These are phyloP conservation scores for Labroides dimidiatus DNA, from an alignment of 2,797 vertebrate genomes.

Conservation along the genomic window DNA sequence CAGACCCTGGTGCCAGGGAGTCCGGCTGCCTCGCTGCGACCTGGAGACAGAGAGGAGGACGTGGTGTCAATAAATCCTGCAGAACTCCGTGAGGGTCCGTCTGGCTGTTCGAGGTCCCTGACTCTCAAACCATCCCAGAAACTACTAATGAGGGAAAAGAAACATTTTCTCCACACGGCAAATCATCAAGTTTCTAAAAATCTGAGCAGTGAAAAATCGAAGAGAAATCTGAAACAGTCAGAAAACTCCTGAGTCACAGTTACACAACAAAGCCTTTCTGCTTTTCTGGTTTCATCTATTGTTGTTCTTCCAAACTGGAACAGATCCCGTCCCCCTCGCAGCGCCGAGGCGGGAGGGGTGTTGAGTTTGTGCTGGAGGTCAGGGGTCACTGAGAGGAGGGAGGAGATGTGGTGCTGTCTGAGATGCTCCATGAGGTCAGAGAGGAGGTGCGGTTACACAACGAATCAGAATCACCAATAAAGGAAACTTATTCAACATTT, in stretches of 20 bases:
- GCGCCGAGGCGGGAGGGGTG: neutral
- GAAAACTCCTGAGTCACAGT: constrained; percentile 1
- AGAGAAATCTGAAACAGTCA: neutral
- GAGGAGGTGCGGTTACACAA: constrained; percentile 64
- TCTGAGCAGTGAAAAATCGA: no score
- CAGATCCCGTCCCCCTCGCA: neutral
- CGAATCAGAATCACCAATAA: neutral
- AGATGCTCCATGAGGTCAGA: constrained; percentile 70
- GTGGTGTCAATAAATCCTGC: constrained; percentile 81
- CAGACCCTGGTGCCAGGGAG: constrained; percentile 90
- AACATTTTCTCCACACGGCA: neutral
- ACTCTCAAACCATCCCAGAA: constrained; percentile 38
- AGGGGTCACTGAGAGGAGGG: constrained; percentile 24
- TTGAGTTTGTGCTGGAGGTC: constrained; percentile 17
- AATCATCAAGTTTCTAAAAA: no score
- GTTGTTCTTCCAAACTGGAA: neutral
- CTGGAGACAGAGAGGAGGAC: constrained; percentile 57
- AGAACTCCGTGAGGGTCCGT: constrained; percentile 63
- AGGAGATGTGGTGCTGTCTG: constrained; percentile 42
- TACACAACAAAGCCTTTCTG: neutral
- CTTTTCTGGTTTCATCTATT: constrained; percentile 3
- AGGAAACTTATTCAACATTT: no score
- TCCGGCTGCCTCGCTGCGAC: constrained; percentile 75
- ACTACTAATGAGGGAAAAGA: constrained; percentile 37
- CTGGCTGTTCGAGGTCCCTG: constrained; percentile 70